A percentile compares a stretch with the other conserved stretches of the same genome.
phyloP scores from a whole-genome alignment of 1,140 invertebrate species.

The Bombus pascuorum region DNA sequence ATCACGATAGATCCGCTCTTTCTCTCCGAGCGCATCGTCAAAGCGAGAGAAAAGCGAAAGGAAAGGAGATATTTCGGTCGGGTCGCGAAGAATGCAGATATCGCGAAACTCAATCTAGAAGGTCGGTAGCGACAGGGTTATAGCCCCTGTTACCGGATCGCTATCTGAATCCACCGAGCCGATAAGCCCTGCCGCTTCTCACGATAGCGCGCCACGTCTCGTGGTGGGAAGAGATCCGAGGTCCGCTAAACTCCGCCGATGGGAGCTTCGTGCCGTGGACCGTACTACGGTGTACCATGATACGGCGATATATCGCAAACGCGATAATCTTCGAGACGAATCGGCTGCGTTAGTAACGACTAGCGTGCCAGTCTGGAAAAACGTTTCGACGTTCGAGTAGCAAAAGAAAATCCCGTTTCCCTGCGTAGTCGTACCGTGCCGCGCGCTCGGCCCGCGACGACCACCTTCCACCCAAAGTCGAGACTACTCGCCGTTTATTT shows the following conservation, averaged over 20 bases:
- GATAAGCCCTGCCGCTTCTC: conserved; percentile 72
- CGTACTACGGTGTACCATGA: too few relatives aligned
- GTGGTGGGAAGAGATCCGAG: conserved; percentile 16
- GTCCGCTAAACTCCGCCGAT: not conserved
- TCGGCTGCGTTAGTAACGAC: too few relatives aligned
- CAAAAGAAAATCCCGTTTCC: not conserved
- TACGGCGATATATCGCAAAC: too few relatives aligned
- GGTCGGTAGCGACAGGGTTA: conserved; percentile 72
- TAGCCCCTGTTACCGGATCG: conserved; percentile 70
- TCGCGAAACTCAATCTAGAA: conserved; percentile 75
- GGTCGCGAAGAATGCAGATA: conserved; percentile 62
- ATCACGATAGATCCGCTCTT: not conserved
- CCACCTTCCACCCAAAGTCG: conserved; percentile 40
- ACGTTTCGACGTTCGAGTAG: not conserved
- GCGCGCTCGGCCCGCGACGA: conserved; percentile 29
- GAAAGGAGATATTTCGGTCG: conserved; percentile 28
- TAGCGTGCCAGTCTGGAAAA: too few relatives aligned
- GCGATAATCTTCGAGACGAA: too few relatives aligned
- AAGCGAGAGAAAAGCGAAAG: not conserved
- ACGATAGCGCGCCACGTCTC: conserved; percentile 56
- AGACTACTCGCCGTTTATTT: conserved; percentile 39
- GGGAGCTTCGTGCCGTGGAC: too few relatives aligned
- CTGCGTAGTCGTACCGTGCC: too few relatives aligned
- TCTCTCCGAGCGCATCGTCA: not conserved
- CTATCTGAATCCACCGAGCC: conserved; percentile 68